Evolutionary conservation across 1,140 invertebrate species (phyloP).

Genomic region (Drosophila insularis): DNA sequence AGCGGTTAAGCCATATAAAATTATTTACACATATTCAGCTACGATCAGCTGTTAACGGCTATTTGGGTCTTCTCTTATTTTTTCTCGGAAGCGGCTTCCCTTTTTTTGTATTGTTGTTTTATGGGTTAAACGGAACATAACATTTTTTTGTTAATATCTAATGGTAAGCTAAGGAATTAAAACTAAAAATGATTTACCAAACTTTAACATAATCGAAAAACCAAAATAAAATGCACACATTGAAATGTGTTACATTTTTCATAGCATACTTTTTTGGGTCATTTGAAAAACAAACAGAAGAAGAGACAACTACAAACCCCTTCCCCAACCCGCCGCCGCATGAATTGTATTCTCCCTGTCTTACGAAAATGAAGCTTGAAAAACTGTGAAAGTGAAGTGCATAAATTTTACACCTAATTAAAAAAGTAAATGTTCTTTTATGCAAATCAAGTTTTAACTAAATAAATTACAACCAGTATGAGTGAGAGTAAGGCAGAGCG

Average conservation of each 20-base stretch:
- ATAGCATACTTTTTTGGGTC: constrained; percentile 4
- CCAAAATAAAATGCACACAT: neutral
- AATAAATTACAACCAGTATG: constrained; percentile 64
- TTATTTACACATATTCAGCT: neutral
- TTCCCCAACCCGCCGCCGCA: neutral
- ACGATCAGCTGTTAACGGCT: neutral
- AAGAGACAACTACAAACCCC: constrained; percentile 33
- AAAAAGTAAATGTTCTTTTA: constrained; percentile 79
- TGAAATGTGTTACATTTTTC: neutral
- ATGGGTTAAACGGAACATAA: too few species aligned
- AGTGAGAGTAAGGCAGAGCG: neutral
- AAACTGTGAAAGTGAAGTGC: constrained; percentile 67
- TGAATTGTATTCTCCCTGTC: neutral
- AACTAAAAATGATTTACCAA: neutral
- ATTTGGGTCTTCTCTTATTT: neutral
- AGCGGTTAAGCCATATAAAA: constrained; percentile 16
- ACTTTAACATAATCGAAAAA: neutral
- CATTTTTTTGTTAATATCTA: too few species aligned
- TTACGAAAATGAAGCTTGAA: constrained; percentile 27
- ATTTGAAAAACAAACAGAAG: neutral
- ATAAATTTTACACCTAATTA: constrained; percentile 81
- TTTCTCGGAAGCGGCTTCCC: too few species aligned
- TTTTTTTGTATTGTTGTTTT: too few species aligned
- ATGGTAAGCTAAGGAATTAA: neutral
- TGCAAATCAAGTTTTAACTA: constrained; percentile 79